Evolutionary conservation across 2,797 vertebrate species (phyloP).

Genomic region (Myripristis jacobus): DNA sequence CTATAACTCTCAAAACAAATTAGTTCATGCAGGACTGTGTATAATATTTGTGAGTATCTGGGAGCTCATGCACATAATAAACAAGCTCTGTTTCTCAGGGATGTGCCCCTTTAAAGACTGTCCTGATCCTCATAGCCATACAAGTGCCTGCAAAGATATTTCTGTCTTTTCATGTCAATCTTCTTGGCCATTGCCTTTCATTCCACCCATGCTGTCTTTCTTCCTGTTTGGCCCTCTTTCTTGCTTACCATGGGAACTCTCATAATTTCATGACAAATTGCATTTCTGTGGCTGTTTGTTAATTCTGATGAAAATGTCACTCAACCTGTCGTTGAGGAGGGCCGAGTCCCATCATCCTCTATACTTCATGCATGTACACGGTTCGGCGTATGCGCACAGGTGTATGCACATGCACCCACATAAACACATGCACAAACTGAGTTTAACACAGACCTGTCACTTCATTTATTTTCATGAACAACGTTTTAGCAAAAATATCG

Average conservation of each 20-base stretch:
- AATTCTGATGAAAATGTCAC: conserved; percentile 24
- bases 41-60: conserved; percentile 25
- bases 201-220: neutral
- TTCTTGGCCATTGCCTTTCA: neutral
- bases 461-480: conserved; percentile 6
- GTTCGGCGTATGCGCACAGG: conserved; percentile 1
- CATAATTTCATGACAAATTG: conserved; percentile 13
- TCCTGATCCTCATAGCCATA: neutral
- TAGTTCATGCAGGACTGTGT: conserved; percentile 6
- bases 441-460: conserved; percentile 7
- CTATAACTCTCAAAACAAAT: conserved; percentile 23
- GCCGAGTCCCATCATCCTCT: neutral
- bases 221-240: neutral
- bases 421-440: neutral
- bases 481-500: conserved; percentile 5
- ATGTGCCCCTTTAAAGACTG: conserved; percentile 3
- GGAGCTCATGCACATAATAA: conserved; percentile 27
- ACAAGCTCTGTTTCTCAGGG: conserved; percentile 17
- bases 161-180: neutral
- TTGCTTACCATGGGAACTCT: conserved; percentile 19
- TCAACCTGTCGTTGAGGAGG: neutral
- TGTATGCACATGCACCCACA: neutral
- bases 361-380: neutral
- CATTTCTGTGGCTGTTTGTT: conserved; percentile 18
- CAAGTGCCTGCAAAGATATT: neutral